These are phyloP conservation scores for Iselma pallidipennis DNA, from an alignment of 2,888 invertebrate genomes.

Conservation along the genomic window DNA sequence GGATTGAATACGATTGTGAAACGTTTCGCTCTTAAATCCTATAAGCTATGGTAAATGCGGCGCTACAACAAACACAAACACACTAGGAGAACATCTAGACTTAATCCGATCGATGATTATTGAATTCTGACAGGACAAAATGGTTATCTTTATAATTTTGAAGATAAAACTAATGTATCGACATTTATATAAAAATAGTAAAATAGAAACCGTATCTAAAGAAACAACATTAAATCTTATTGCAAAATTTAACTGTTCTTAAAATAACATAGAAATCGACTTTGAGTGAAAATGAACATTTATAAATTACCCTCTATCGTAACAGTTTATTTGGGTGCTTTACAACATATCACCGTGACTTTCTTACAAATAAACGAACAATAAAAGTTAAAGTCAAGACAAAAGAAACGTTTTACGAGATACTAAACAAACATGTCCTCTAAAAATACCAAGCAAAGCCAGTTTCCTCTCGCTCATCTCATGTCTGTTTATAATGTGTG, in stretches of 20 bases:
- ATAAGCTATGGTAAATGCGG: constrained; percentile 1
- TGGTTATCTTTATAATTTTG: neutral
- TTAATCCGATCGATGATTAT: constrained; percentile 1
- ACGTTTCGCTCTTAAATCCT: constrained; percentile 40
- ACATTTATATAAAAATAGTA: too few relatives aligned
- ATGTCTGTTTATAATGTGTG: too few relatives aligned
- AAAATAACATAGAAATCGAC: neutral
- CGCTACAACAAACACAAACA: neutral
- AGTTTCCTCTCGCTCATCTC: constrained; percentile 19
- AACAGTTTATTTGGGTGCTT: constrained; percentile 29
- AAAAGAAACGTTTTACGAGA: constrained; percentile 35
- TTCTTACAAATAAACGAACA: constrained; percentile 37
- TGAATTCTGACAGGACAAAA: neutral
- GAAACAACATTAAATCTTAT: neutral
- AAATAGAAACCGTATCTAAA: too few relatives aligned
- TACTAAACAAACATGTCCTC: constrained; percentile 36
- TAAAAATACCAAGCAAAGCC: constrained; percentile 31
- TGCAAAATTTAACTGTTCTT: too few relatives aligned
- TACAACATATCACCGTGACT: constrained; percentile 32
- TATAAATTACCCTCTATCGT: constrained; percentile 21
- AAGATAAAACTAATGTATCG: neutral
- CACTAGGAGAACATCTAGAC: neutral
- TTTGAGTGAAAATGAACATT: neutral
- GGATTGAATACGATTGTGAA: constrained; percentile 42
- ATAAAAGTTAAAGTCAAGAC: constrained; percentile 33